phyloP scores from a whole-genome alignment of 1,140 invertebrate species.

The Drosophila sucinea region DNA sequence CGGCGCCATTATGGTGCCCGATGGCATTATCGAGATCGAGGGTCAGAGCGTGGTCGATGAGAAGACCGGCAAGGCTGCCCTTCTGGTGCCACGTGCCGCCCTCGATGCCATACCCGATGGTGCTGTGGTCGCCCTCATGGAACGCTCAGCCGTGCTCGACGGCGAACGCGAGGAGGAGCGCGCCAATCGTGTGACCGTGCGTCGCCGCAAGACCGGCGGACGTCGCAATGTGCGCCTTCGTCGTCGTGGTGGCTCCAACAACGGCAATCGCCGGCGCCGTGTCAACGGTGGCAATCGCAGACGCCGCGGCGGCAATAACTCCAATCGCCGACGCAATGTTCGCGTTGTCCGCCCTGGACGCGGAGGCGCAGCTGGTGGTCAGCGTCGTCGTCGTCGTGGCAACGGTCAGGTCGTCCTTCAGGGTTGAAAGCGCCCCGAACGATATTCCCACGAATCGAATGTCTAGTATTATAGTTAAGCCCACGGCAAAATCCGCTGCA shows the following conservation, averaged over 20 bases:
- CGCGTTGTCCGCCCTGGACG: background rate
- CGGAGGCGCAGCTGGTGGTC: conserved; percentile 15
- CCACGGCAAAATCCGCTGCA: conserved; percentile 22
- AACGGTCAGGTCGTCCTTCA: conserved; percentile 48
- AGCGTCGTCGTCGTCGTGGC: conserved; percentile 55
- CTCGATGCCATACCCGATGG: conserved; percentile 79
- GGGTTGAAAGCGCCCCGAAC: conserved; percentile 28
- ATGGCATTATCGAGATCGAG: conserved; percentile 78
- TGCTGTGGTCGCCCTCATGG: conserved; percentile 76
- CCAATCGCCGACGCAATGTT: conserved; percentile 25
- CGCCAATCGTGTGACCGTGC: conserved; percentile 75
- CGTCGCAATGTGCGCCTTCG: conserved; percentile 56
- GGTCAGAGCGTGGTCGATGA: conserved; percentile 76
- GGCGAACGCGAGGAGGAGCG: conserved; percentile 61
- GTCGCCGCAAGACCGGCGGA: conserved; percentile 61
- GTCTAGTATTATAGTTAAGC: conserved; percentile 77
- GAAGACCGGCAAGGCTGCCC: conserved; percentile 74
- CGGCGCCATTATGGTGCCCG: conserved; percentile 78
- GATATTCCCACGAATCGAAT: background rate
- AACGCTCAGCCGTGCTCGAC: conserved; percentile 40
- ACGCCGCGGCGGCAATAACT: conserved; percentile 35
- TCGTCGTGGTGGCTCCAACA: conserved; percentile 26
- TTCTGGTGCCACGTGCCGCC: conserved; percentile 71
- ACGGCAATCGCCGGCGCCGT: conserved; percentile 51
- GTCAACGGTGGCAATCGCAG: conserved; percentile 39